Base-by-base conservation (phyloP, 2,113 vertebrate genomes). In the Stegostoma tigrinum region DNA sequence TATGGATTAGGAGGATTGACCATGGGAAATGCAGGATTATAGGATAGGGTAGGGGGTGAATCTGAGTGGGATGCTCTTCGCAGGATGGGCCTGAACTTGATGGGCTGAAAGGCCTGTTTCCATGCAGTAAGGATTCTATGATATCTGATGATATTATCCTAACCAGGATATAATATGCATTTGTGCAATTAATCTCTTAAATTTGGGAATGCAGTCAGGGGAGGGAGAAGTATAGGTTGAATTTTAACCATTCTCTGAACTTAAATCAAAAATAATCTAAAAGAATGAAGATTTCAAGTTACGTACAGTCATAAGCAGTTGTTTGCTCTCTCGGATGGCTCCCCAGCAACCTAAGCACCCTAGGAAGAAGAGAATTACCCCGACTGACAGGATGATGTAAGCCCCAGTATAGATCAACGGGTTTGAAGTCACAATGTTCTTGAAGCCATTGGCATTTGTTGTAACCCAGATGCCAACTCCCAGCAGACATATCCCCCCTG, bases 321-420 rank as follows among this genome's bases (percentile, higher is more conserved):
- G 98, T 96, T 98, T 99, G 97, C 98, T 99, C 97, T 99, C 99
- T 0, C 98, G 97, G 97, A 99, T 98, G 95, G 99, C 98, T 10
- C 98, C 99, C 0, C 98, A 99, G 98, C 99, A 99, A 97, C 99
- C 99, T 10, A 99, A 98, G 97, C 99, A 99, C 72, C 99, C 99
- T 8, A 99, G 98, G 96, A 99, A 98, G 85, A 99, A 99, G 5
- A 99, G 98, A 98, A 99, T 97, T 4, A 97, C 97, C 6, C 99
- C 99, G 98, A 99, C 98, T 34, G 98, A 98, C 98, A 99, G 97
- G 97, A 99, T 97, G 96, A 98, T 97, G 96, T 99, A 99, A 0
- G 98, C 98, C 0, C 98, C 99, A 0, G 98, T 98, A 97, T 99
- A 98, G 96, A 99, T 98, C 96, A 99, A 97, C 0, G 99, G 98